Percentiles rank a stretch among this genome's conserved stretches.
phyloP scores from a whole-genome alignment of 2,888 invertebrate species.

The Chaitophorus viminalis region DNA sequence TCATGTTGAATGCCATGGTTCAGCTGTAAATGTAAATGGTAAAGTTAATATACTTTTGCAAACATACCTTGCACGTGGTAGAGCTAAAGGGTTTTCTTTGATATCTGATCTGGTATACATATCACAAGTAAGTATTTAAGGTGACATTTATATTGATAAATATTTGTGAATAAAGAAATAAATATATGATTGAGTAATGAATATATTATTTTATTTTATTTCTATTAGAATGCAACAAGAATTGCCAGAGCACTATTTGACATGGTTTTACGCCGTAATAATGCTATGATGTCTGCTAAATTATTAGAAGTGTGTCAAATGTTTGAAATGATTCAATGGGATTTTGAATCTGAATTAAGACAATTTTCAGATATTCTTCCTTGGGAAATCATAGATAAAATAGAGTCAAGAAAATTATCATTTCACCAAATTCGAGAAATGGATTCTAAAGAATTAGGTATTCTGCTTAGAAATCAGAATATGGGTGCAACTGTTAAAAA shows the following conservation, averaged over 20 bases:
- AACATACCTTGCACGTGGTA: conserved; percentile 84
- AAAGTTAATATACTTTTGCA: conserved; percentile 96
- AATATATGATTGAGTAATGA: neutral
- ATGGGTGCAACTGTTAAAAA: conserved; percentile 81
- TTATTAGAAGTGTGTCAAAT: conserved; percentile 90
- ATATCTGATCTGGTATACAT: conserved; percentile 90
- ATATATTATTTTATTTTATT: neutral
- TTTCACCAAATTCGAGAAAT: conserved; percentile 86
- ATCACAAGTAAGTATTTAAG: conserved; percentile 75
- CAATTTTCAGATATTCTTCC: conserved; percentile 72
- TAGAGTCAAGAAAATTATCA: conserved; percentile 79
- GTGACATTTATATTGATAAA: neutral
- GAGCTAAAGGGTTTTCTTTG: conserved; percentile 84
- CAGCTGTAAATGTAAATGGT: conserved; percentile 89
- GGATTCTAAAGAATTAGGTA: conserved; percentile 85
- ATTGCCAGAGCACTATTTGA: conserved; percentile 94
- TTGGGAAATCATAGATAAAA: conserved; percentile 81
- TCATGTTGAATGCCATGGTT: conserved; percentile 81
- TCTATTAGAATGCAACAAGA: conserved; percentile 83
- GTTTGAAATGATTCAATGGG: conserved; percentile 93
- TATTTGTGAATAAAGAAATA: too few relatives aligned
- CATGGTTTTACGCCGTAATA: conserved; percentile 87
- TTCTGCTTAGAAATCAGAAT: conserved; percentile 79
- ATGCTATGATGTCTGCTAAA: conserved; percentile 87
- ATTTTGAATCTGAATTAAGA: conserved; percentile 83